phyloP scores from a whole-genome alignment of 2,888 invertebrate species.

The Polia nebulosa region DNA sequence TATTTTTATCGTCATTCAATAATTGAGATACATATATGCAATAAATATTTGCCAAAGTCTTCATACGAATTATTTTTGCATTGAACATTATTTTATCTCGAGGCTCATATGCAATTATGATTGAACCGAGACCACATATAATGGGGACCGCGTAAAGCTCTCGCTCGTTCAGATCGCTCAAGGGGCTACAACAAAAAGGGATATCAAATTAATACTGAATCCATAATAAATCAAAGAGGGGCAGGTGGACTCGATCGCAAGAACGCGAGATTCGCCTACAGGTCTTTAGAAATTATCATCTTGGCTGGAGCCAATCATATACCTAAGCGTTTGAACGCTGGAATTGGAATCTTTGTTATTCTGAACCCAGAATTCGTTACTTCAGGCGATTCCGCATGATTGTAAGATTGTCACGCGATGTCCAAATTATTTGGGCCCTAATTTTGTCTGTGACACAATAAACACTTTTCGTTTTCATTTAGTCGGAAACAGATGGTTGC shows the following conservation, averaged over 20 bases:
- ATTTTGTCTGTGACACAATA: constrained; percentile 56
- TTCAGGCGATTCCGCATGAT: constrained; percentile 67
- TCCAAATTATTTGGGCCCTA: constrained; percentile 57
- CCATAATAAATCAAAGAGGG: constrained; percentile 90
- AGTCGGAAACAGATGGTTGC: constrained; percentile 42
- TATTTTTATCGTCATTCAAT: constrained; percentile 45
- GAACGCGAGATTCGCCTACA: constrained; percentile 87
- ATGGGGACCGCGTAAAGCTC: constrained; percentile 85
- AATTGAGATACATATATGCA: constrained; percentile 22
- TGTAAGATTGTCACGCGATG: constrained; percentile 74
- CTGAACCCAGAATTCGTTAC: constrained; percentile 68
- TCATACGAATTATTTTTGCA: constrained; percentile 77
- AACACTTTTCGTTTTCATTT: constrained; percentile 55
- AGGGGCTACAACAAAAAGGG: constrained; percentile 90
- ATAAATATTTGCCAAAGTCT: constrained; percentile 67
- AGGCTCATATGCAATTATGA: constrained; percentile 89
- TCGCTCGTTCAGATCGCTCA: constrained; percentile 87
- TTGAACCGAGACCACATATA: constrained; percentile 87
- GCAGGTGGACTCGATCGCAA: constrained; percentile 89
- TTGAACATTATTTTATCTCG: constrained; percentile 84
- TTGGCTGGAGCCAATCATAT: constrained; percentile 64
- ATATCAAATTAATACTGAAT: constrained; percentile 91
- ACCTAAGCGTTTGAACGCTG: constrained; percentile 62
- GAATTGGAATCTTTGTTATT: constrained; percentile 80
- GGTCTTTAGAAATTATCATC: constrained; percentile 89